Conservation (phyloP, 2,888 invertebrate genomes). For the Ptychoptera albimana region DNA sequence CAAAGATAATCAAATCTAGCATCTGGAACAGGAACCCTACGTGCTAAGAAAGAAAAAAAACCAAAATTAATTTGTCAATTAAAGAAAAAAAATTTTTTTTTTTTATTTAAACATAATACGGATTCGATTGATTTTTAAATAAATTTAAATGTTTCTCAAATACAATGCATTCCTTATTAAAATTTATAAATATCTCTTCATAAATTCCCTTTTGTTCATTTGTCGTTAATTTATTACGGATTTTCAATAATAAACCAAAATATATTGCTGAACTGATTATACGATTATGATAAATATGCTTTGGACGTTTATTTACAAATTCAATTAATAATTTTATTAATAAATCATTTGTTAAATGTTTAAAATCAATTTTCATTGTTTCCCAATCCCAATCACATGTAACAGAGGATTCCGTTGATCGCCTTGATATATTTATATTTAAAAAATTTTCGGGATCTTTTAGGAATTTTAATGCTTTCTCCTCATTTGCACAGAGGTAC, state of each 20-base stretch:
- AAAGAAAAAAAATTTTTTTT: too few relatives aligned
- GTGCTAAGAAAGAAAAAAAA: constrained; percentile 34
- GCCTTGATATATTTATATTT: constrained; percentile 25
- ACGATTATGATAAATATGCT: constrained; percentile 40
- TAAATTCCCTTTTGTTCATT: constrained; percentile 24
- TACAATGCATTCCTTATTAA: constrained; percentile 29
- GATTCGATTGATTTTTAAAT: constrained; percentile 39
- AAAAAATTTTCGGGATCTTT: constrained; percentile 34
- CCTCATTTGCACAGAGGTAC: constrained; percentile 38
- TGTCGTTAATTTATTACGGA: constrained; percentile 29
- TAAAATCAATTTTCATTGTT: constrained; percentile 2
- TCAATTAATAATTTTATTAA: constrained; percentile 38
- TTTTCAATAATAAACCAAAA: constrained; percentile 41
- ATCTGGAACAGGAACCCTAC: constrained; percentile 97
- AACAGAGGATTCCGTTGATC: background rate
- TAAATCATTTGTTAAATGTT: constrained; percentile 17
- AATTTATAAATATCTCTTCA: constrained; percentile 24
- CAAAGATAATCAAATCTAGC: constrained; percentile 83
- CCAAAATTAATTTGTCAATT: background rate
- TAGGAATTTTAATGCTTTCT: constrained; percentile 38
- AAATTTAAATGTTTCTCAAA: constrained; percentile 28
- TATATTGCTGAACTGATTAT: constrained; percentile 36
- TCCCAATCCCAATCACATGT: constrained; percentile 1
- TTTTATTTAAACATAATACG: constrained; percentile 28
- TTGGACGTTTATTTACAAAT: constrained; percentile 37